These are phyloP conservation scores for Colletes gigas DNA, from an alignment of 1,140 invertebrate genomes.

Conservation along the genomic window DNA sequence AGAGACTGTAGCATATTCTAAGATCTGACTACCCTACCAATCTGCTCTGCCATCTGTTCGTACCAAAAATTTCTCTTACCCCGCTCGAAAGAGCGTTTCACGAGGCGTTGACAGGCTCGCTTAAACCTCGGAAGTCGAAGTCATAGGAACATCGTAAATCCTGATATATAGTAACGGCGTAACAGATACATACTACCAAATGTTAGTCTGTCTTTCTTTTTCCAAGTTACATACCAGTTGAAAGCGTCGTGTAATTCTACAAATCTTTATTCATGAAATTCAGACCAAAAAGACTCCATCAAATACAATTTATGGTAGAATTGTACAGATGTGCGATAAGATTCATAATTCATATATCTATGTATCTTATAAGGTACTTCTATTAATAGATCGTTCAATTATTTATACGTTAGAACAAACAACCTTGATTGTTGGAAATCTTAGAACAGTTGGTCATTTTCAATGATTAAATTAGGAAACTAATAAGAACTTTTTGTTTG, in stretches of 20 bases:
- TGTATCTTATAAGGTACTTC: no score
- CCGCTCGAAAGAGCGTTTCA: conserved; percentile 62
- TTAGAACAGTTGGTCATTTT: no score
- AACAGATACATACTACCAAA: neutral
- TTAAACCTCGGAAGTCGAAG: conserved; percentile 69
- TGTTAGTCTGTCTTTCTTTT: neutral
- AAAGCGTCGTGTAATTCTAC: neutral
- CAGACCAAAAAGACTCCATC: no score
- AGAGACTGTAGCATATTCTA: conserved; percentile 43
- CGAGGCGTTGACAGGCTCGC: conserved; percentile 69
- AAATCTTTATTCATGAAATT: neutral
- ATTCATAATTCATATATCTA: no score
- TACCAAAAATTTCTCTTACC: conserved; percentile 43
- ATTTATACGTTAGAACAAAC: no score
- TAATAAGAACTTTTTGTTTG: no score
- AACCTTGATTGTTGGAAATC: no score
- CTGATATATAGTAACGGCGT: neutral
- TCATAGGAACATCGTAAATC: conserved; percentile 67
- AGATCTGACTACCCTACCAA: conserved; percentile 58
- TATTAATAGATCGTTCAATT: no score
- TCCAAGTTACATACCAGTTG: neutral
- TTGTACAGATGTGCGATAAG: no score
- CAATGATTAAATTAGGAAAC: neutral
- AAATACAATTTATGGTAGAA: no score
- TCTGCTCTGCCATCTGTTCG: conserved; percentile 65